A percentile compares a stretch with the other conserved stretches of the same genome.
These are phyloP conservation scores for Idaea straminata DNA, from an alignment of 2,888 invertebrate species.

Conservation along the genomic window DNA sequence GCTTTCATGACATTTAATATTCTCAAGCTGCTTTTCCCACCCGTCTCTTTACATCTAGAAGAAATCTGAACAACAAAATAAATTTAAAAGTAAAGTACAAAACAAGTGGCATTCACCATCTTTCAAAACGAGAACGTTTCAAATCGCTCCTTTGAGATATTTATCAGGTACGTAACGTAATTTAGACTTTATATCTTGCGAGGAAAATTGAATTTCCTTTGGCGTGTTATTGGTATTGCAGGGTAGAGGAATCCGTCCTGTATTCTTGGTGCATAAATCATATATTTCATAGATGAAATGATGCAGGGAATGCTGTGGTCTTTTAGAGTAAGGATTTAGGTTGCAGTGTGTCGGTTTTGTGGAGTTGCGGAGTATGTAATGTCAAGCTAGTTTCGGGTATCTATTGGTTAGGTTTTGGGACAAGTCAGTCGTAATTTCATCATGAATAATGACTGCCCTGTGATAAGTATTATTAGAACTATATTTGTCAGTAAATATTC, in stretches of 20 bases:
- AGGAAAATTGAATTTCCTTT: conserved; percentile 1
- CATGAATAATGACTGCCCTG: too few relatives aligned
- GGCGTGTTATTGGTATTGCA: neutral
- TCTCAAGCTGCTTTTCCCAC: neutral
- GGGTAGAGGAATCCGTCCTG: conserved; percentile 1
- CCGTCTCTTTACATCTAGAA: neutral
- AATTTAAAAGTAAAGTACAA: neutral
- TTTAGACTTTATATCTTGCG: neutral
- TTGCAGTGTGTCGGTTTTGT: neutral
- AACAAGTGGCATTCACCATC: neutral
- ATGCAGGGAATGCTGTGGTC: conserved; percentile 14
- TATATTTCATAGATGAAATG: conserved; percentile 26
- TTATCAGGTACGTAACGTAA: conserved; percentile 9
- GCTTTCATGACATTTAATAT: neutral
- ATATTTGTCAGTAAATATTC: too few relatives aligned
- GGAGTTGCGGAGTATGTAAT: neutral
- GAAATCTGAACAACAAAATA: neutral
- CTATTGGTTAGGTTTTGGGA: neutral
- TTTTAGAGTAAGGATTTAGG: neutral
- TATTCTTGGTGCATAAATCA: conserved; percentile 24
- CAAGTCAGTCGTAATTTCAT: neutral
- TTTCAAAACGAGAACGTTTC: conserved; percentile 42
- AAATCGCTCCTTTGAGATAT: conserved; percentile 65
- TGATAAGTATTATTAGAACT: too few relatives aligned
- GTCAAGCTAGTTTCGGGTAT: neutral